Conservation (phyloP, 1,140 invertebrate species). For the Leptinotarsa undecemlineata region DNA sequence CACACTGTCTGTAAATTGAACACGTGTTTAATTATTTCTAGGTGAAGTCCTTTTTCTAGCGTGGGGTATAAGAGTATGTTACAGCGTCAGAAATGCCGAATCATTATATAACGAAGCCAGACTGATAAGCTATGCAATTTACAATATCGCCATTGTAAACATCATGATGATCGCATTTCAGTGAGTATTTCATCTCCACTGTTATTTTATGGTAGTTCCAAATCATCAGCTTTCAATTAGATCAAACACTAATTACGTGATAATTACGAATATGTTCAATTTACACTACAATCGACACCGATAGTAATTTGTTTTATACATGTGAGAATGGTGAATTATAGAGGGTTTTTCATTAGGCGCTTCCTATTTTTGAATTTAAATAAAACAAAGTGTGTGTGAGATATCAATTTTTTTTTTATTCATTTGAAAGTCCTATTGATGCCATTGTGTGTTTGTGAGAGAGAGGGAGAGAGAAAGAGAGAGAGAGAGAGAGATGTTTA, state of each 20-base stretch:
- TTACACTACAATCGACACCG: too few species aligned
- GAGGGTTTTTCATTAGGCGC: too few species aligned
- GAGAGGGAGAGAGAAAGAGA: too few species aligned
- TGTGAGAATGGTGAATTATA: background rate
- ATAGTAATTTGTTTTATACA: background rate
- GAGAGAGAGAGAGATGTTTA: too few species aligned
- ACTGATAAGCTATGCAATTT: constrained; percentile 89
- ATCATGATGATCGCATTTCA: constrained; percentile 87
- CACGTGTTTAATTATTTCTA: constrained; percentile 53
- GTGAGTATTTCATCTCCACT: constrained; percentile 65
- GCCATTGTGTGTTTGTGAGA: too few species aligned
- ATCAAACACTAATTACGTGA: background rate
- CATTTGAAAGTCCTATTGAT: too few species aligned
- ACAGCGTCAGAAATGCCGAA: constrained; percentile 87
- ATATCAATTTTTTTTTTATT: too few species aligned
- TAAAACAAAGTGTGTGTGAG: too few species aligned
- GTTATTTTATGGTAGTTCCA: background rate
- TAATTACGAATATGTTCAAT: too few species aligned
- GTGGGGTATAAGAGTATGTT: constrained; percentile 89
- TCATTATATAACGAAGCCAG: constrained; percentile 90
- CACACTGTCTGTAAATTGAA: too few species aligned
- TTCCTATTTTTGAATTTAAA: too few species aligned
- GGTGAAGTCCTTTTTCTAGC: constrained; percentile 86
- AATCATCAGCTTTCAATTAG: constrained; percentile 2
- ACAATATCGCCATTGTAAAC: constrained; percentile 91